These are phyloP conservation scores for Carpatolechia fugitivella DNA, from an alignment of 2,888 invertebrate species.

Conservation along the genomic window DNA sequence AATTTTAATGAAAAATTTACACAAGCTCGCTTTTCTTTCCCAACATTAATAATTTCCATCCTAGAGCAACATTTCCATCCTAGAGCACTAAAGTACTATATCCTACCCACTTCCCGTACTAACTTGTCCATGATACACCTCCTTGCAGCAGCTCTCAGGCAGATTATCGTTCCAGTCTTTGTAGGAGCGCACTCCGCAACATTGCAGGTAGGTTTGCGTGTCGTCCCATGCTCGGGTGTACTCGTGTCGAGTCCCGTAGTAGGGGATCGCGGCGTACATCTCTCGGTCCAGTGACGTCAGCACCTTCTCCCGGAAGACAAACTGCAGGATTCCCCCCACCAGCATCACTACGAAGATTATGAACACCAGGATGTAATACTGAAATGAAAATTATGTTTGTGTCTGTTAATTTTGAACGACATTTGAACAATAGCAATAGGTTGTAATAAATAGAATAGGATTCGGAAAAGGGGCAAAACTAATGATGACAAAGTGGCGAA, in stretches of 20 bases:
- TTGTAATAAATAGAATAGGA: no score
- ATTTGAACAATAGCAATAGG: no score
- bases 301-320: slow-evolving; percentile 93
- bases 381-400: slow-evolving; percentile 43
- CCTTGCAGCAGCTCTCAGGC: slow-evolving; percentile 88
- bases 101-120: not conserved
- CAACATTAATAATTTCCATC: no score
- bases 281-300: slow-evolving; percentile 86
- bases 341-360: slow-evolving; percentile 94
- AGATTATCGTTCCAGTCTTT: slow-evolving; percentile 87
- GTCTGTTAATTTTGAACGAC: not conserved
- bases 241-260: slow-evolving; percentile 84
- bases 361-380: slow-evolving; percentile 94
- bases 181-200: slow-evolving; percentile 89
- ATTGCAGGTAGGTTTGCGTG: slow-evolving; percentile 89
- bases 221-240: slow-evolving; percentile 92
- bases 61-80: no score
- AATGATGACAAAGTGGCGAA: no score
- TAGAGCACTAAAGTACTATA: no score
- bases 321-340: slow-evolving; percentile 93
- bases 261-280: slow-evolving; percentile 86
- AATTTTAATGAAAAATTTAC: no score
- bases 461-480: no score
- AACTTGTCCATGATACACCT: slow-evolving; percentile 79
- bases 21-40: no score